Evolutionary conservation across 1,140 invertebrate genomes (phyloP), one percentile per base, ranked within the genome.

Genomic region (Zaprionus taronus): DNA sequence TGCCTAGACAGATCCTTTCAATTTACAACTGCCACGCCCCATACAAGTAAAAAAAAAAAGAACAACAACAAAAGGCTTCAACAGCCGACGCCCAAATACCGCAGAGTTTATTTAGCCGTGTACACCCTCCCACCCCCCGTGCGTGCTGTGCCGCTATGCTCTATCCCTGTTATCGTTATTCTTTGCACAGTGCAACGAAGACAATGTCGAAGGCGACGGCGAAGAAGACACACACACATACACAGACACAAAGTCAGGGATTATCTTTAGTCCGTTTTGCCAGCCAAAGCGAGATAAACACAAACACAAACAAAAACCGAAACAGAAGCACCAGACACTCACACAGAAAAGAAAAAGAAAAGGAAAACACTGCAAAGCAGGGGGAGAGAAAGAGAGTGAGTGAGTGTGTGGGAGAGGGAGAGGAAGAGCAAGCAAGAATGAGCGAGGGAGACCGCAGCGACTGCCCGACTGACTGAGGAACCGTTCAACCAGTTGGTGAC

Each of bases 141-240:
- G 11, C 2, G 15, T 4, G 28, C 4, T 12, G 44, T 20, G 11
- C n/a, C 20, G 28, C n/a, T 17, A 7, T 12, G 22, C 15, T 26
- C 49, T 65, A 24, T 65, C 38, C 53, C 66, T 57, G 57, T 56
- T 60, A 61, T 47, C 58, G 70, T 41, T 67, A 70, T 75, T 64
- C 72, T 70, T 71, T 57, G 72, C 72, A 63, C 67, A 71, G 34
- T 71, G 72, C 72, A 71, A 51, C 72, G 72, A 70, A 74, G 66
- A 38, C 72, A 74, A 49, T 61, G 53, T 34, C 38, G 38, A 71
- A 65, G 53, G 62, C 38, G 63, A 70, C 66, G 57, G 62, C 47
- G 38, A 70, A 55, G 72, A 57, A 66, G 22, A 64, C 36, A 12
- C 17, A 55, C 20, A 36, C 11, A 12, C 17, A 55, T 15, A 36